A percentile compares a stretch with the other conserved stretches of the same genome.
phyloP scores from a whole-genome alignment of 2,113 vertebrate species.

The Vanacampus margaritifer region DNA sequence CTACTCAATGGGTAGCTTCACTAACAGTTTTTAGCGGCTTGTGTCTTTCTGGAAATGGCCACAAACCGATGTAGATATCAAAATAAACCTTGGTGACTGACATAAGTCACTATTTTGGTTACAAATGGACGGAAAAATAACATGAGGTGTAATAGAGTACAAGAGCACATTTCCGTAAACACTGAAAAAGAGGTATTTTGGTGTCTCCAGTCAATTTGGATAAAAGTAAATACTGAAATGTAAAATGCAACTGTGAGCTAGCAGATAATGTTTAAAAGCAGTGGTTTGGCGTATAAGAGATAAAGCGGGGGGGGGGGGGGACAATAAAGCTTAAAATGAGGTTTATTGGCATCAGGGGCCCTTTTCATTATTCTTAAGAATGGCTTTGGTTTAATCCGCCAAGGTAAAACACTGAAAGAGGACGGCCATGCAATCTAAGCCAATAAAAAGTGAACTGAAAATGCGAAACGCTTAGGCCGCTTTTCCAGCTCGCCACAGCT shows the following conservation, averaged over 20 bases:
- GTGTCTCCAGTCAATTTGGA: conserved; percentile 25
- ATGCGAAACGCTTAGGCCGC: neutral
- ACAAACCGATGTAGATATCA: conserved; percentile 9
- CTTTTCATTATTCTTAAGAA: conserved; percentile 34
- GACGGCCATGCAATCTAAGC: neutral
- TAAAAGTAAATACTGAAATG: conserved; percentile 54
- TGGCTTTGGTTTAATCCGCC: conserved; percentile 72
- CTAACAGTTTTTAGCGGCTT: conserved; percentile 58
- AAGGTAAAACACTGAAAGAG: conserved; percentile 15
- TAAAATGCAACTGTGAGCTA: conserved; percentile 25
- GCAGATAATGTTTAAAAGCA: conserved; percentile 23
- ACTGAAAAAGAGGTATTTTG: conserved; percentile 65
- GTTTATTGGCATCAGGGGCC: conserved; percentile 49
- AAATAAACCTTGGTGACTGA: conserved; percentile 24
- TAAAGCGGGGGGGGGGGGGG: conserved; percentile 50
- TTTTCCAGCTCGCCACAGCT: neutral
- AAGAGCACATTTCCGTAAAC: conserved; percentile 60
- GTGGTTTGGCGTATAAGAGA: conserved; percentile 37
- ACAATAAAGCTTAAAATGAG: conserved; percentile 59
- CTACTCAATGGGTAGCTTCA: conserved; percentile 36
- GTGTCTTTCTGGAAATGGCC: conserved; percentile 37
- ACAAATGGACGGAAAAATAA: conserved; percentile 52
- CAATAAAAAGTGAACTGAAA: neutral
- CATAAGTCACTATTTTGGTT: conserved; percentile 38
- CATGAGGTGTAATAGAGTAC: conserved; percentile 43